Conservation (phyloP, 2,888 invertebrate genomes). For the Chromoteleia sp. region DNA sequence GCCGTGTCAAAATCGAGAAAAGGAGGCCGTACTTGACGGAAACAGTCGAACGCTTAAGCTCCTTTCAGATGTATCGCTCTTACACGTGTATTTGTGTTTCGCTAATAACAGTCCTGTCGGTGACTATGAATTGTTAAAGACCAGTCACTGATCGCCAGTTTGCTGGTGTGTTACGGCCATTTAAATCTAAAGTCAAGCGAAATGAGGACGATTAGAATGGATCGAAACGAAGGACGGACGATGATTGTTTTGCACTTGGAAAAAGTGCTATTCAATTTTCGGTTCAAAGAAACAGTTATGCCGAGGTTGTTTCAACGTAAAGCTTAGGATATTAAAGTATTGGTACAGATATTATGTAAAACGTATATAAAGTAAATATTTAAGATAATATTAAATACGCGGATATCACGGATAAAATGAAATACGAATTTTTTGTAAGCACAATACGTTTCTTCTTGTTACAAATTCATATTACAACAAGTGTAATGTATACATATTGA, state of each 20-base stretch:
- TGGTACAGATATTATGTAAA: no score
- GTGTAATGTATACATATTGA: no score
- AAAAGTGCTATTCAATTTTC: no score
- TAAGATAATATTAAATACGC: no score
- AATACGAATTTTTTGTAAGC: no score
- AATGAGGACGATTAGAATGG: slow-evolving; percentile 5
- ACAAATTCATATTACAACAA: no score
- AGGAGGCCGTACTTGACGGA: slow-evolving; percentile 19
- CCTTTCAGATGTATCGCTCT: slow-evolving; percentile 10
- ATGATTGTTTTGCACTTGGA: background rate
- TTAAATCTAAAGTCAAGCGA: slow-evolving; percentile 33
- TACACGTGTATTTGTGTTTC: slow-evolving; percentile 36
- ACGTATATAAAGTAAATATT: no score
- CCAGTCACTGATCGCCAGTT: slow-evolving; percentile 30
- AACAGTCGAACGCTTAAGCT: slow-evolving; percentile 20
- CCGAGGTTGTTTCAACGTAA: no score
- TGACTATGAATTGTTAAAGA: slow-evolving; percentile 58
- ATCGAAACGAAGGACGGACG: slow-evolving; percentile 7
- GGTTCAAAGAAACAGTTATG: no score
- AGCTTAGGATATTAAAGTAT: no score
- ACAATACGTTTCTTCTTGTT: no score
- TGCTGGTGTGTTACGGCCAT: slow-evolving; percentile 11
- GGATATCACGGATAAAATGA: no score
- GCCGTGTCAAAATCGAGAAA: slow-evolving; percentile 39
- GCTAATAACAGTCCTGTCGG: slow-evolving; percentile 59